Evolutionary conservation across 2,797 vertebrate species (phyloP).

Genomic region (Choloepus didactylus): DNA sequence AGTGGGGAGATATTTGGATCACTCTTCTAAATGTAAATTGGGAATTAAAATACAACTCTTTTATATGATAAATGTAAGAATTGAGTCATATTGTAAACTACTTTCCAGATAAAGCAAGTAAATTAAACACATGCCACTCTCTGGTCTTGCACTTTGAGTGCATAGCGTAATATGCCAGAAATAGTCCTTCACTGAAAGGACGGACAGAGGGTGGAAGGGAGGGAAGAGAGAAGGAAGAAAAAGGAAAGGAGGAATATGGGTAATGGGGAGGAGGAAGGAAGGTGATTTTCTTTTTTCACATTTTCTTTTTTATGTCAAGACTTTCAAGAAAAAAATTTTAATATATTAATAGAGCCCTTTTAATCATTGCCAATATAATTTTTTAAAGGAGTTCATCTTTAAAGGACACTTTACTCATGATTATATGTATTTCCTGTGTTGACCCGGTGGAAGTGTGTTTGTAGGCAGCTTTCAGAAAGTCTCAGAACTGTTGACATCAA

Average conservation of each 20-base stretch:
- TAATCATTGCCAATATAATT: conserved; percentile 1
- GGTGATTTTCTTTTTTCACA: background rate
- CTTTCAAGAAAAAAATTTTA: background rate
- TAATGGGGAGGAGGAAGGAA: background rate
- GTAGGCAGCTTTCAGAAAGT: background rate
- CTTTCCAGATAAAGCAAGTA: conserved; percentile 51
- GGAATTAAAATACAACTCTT: conserved; percentile 41
- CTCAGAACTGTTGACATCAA: background rate
- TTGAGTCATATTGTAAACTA: background rate
- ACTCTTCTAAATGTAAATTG: background rate
- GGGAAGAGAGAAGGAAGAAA: fast-evolving
- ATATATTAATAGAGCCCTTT: background rate
- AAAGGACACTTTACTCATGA: background rate
- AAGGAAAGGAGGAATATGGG: background rate
- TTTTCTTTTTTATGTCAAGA: conserved; percentile 25
- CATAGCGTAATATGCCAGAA: conserved; percentile 24
- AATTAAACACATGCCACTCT: background rate
- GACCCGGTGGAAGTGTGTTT: background rate
- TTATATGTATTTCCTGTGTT: background rate
- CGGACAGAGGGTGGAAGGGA: background rate
- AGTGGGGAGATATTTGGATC: background rate
- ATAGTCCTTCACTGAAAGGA: background rate
- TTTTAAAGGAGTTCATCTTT: background rate
- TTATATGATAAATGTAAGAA: conserved; percentile 12
- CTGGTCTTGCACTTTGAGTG: background rate